These are phyloP conservation scores for Ichneumoninae sp. DNA, from an alignment of 2,888 invertebrate species.

Conservation along the genomic window DNA sequence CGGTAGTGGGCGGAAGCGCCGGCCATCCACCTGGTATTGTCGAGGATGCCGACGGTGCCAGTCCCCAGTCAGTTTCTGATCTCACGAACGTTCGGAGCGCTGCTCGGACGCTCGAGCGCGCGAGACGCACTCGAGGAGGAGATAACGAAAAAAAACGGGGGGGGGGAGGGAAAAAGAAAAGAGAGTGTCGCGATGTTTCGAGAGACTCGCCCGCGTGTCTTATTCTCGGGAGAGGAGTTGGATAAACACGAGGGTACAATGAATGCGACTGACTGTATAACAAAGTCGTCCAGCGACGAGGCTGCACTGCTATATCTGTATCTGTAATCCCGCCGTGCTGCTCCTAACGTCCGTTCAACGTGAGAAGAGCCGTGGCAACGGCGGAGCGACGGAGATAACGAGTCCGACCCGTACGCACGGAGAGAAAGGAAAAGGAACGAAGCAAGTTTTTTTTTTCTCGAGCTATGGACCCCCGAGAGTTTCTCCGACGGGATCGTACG, in stretches of 20 bases:
- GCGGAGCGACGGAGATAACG: conserved; percentile 10
- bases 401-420: neutral
- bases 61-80: conserved; percentile 61
- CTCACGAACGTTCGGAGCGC: conserved; percentile 46
- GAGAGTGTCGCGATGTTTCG: conserved; percentile 12
- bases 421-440: conserved; percentile 18
- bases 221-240: neutral
- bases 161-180: neutral
- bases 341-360: conserved; percentile 4
- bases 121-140: conserved; percentile 4
- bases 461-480: neutral
- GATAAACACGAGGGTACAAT: neutral
- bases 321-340: neutral
- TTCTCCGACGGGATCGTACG: neutral
- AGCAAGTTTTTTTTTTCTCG: neutral
- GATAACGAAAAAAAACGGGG: neutral
- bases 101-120: conserved; percentile 35
- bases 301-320: neutral
- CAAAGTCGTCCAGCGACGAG: conserved; percentile 6
- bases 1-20: conserved; percentile 48
- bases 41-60: conserved; percentile 43
- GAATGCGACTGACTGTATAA: conserved; percentile 14
- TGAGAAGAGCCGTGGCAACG: conserved; percentile 1
- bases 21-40: conserved; percentile 66
- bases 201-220: neutral